Evolutionary conservation across 1,140 invertebrate species (phyloP).

Genomic region (Drosophila parabipectinata): DNA sequence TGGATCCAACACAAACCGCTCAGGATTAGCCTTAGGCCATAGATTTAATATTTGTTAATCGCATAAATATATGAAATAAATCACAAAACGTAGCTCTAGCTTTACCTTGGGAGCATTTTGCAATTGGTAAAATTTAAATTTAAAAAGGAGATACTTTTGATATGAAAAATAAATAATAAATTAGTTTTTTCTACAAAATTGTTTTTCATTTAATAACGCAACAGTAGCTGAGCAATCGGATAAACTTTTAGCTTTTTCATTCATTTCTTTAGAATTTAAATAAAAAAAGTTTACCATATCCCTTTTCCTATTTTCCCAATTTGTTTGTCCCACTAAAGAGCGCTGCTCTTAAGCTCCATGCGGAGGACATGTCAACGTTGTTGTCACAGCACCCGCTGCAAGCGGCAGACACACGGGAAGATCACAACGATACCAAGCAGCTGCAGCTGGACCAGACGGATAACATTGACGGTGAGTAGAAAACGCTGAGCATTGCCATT

Average conservation of each 20-base stretch:
- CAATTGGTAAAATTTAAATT: constrained; percentile 36
- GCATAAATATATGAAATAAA: constrained; percentile 20
- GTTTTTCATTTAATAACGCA: too few species aligned
- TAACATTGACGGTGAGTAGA: constrained; percentile 84
- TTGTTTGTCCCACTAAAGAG: constrained; percentile 35
- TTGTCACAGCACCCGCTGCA: constrained; percentile 75
- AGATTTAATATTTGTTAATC: constrained; percentile 47
- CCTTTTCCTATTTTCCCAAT: constrained; percentile 9
- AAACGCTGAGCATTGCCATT: constrained; percentile 23
- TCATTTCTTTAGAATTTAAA: not conserved
- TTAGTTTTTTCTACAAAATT: too few species aligned
- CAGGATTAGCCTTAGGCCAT: constrained; percentile 68
- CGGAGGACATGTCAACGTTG: constrained; percentile 81
- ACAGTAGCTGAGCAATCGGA: too few species aligned
- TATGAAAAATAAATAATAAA: too few species aligned
- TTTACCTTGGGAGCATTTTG: constrained; percentile 58
- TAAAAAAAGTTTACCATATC: constrained; percentile 7
- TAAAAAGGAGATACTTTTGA: not conserved
- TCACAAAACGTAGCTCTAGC: not conserved
- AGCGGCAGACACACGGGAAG: constrained; percentile 69
- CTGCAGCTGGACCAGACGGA: constrained; percentile 80
- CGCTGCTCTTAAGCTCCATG: constrained; percentile 73
- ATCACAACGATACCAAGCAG: constrained; percentile 82
- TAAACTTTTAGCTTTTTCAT: not conserved
- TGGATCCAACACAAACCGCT: constrained; percentile 41